These are phyloP conservation scores for Grus americana DNA, from an alignment of 2,113 vertebrate species.

Conservation along the genomic window DNA sequence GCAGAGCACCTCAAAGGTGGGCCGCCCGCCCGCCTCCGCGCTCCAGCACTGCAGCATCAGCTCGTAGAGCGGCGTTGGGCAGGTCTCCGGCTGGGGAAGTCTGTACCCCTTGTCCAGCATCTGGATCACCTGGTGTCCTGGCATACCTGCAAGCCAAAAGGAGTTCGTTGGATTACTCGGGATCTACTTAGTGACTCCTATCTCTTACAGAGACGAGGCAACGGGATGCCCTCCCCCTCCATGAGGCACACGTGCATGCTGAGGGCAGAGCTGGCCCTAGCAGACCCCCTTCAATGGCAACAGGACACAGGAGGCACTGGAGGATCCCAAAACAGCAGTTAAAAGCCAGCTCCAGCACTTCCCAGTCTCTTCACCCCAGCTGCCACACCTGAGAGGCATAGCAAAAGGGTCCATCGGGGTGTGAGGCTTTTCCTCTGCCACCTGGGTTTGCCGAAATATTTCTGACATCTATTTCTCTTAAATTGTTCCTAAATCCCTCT, in stretches of 20 bases:
- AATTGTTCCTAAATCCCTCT: neutral
- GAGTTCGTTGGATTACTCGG: neutral
- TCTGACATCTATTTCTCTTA: neutral
- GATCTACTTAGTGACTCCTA: fast-evolving
- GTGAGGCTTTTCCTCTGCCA: neutral
- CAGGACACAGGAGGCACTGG: neutral
- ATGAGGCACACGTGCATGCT: fast-evolving
- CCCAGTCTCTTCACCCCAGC: neutral
- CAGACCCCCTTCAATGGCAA: fast-evolving
- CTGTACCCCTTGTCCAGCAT: constrained; percentile 80
- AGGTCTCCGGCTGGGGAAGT: constrained; percentile 78
- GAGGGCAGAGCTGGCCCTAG: neutral
- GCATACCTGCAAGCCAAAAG: constrained; percentile 73
- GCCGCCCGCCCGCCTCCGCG: constrained; percentile 60
- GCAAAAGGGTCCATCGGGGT: fast-evolving
- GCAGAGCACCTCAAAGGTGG: constrained; percentile 86
- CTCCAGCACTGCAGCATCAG: constrained; percentile 92
- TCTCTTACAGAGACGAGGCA: neutral
- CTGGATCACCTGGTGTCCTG: constrained; percentile 84
- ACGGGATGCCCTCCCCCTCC: fast-evolving
- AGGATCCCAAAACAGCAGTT: neutral
- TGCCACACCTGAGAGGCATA: fast-evolving
- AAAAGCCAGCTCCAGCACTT: neutral
- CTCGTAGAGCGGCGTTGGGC: constrained; percentile 77
- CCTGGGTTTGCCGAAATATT: fast-evolving